These are phyloP conservation scores for Catocala nupta DNA, from an alignment of 2,888 invertebrate genomes.

Conservation along the genomic window DNA sequence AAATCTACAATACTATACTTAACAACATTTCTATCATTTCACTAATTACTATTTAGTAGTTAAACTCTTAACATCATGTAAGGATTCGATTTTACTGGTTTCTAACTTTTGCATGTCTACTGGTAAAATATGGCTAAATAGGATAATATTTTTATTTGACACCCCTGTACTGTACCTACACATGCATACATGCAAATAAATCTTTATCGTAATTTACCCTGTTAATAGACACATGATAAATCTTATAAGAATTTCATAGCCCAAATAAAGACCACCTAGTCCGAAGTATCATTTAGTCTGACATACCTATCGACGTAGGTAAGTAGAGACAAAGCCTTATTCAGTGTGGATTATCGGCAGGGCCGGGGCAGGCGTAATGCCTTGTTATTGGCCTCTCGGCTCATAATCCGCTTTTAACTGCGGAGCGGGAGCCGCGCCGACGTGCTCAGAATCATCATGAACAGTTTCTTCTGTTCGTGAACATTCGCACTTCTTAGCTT, in stretches of 20 bases:
- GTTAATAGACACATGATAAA: background rate
- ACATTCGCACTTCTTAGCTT: constrained; percentile 77
- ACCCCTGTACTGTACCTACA: no score
- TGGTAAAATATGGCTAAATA: no score
- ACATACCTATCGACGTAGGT: constrained; percentile 35
- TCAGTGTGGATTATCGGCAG: constrained; percentile 69
- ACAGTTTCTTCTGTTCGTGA: constrained; percentile 67
- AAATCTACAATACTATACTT: background rate
- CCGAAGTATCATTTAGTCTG: constrained; percentile 12
- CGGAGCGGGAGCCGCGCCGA: constrained; percentile 68
- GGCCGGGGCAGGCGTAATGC: constrained; percentile 64
- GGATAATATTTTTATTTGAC: no score
- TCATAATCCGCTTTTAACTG: constrained; percentile 86
- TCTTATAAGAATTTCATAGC: background rate
- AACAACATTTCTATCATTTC: no score
- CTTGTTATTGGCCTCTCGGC: constrained; percentile 81
- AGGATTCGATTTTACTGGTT: no score
- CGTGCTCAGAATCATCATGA: constrained; percentile 77
- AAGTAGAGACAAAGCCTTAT: constrained; percentile 64
- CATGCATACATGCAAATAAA: no score
- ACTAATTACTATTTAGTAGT: no score
- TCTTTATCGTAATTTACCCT: no score
- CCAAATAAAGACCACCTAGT: constrained; percentile 2
- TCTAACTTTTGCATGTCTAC: no score
- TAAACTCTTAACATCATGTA: no score